Evolutionary conservation across 2,888 invertebrate species (phyloP).

Genomic region (Dryococelus australis): DNA sequence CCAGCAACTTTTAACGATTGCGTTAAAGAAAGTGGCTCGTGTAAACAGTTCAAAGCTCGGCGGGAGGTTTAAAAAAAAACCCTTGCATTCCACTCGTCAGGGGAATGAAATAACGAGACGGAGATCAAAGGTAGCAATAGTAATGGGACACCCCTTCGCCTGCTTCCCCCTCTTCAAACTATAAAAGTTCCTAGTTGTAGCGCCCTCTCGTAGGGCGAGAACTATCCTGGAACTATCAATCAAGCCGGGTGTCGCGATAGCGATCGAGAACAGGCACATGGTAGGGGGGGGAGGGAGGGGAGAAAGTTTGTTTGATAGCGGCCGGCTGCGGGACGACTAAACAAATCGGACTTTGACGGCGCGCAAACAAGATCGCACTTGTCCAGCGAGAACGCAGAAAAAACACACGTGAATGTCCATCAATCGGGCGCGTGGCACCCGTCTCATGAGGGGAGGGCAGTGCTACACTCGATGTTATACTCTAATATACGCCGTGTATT

Average conservation of each 20-base stretch:
- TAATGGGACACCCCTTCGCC: not conserved
- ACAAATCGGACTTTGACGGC: not conserved
- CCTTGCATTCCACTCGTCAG: not conserved
- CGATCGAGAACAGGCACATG: not conserved
- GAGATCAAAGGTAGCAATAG: not conserved
- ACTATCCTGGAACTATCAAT: not conserved
- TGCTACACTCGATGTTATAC: no score
- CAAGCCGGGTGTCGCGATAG: not conserved
- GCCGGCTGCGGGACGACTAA: not conserved
- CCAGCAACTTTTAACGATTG: not conserved
- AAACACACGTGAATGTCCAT: not conserved
- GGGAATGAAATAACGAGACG: not conserved
- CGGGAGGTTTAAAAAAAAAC: not conserved
- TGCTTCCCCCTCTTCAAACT: not conserved
- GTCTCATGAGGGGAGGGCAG: no score
- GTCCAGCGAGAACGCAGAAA: not conserved
- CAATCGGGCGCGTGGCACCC: not conserved
- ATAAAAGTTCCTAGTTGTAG: not conserved
- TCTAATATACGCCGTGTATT: no score
- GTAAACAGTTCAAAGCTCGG: not conserved
- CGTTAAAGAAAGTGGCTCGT: slow-evolving; percentile 7
- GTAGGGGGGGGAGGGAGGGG: not conserved
- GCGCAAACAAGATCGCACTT: not conserved
- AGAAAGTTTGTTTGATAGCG: not conserved
- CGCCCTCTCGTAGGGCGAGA: not conserved